These are phyloP conservation scores for Pyrrhia umbra DNA, from an alignment of 2,888 invertebrate genomes.

Conservation along the genomic window DNA sequence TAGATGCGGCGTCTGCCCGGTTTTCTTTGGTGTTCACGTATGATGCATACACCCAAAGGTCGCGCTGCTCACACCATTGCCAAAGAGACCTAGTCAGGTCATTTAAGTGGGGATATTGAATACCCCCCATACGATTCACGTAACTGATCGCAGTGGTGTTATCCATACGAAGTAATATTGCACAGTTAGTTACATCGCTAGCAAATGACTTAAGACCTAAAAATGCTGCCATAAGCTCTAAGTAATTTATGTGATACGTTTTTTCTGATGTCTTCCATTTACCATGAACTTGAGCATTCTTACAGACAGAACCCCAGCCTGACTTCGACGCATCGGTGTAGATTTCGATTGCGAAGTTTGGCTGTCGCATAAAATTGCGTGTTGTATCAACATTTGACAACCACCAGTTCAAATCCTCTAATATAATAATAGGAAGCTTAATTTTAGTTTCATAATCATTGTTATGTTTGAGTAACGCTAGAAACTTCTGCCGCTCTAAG, in stretches of 20 bases:
- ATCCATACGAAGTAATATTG: too few species aligned
- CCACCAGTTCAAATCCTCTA: neutral
- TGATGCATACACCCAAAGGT: neutral
- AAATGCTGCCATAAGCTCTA: too few species aligned
- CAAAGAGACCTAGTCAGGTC: too few species aligned
- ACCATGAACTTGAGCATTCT: too few species aligned
- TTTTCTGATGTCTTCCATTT: too few species aligned
- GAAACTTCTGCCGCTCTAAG: neutral
- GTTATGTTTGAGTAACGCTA: neutral
- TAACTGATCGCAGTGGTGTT: too few species aligned
- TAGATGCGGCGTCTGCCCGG: neutral
- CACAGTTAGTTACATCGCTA: too few species aligned
- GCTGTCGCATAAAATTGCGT: neutral
- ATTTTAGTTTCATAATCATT: conserved; percentile 2
- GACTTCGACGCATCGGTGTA: conserved; percentile 2
- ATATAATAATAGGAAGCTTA: neutral
- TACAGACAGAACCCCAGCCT: conserved; percentile 5
- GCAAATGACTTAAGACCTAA: too few species aligned
- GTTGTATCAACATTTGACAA: neutral
- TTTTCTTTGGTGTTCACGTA: neutral
- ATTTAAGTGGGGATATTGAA: too few species aligned
- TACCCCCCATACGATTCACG: too few species aligned
- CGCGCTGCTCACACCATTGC: too few species aligned
- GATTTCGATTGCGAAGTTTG: neutral
- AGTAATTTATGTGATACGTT: too few species aligned